Base-by-base conservation (phyloP, 64 coral and sea anemone species). In the Orbicella faveolata region DNA sequence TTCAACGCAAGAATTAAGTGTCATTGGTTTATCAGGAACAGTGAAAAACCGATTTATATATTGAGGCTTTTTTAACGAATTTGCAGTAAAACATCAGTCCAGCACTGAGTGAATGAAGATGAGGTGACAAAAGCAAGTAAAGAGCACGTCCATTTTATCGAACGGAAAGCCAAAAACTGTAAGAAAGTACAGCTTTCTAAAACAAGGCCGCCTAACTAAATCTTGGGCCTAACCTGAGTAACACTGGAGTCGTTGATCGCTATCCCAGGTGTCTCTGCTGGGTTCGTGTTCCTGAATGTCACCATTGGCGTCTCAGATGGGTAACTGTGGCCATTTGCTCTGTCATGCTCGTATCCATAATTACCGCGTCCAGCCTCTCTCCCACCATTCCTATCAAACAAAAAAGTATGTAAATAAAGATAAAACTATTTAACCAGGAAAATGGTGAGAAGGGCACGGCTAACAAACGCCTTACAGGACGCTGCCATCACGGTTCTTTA, bases 181-280 rank as follows among this genome's bases (percentile, higher is more conserved):
- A 68, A n/a, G 65, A 68, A 64, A 7, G 18, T 68, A 68, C 0
- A 19, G 64, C 64, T 68, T 4, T 68, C 55, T 59, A 16, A 68
- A 20, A 68, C 23, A 68, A n/a, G 3, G 9, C 62, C 13, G 20
- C 62, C 13, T 17, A 64, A 68, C 19, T 68, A 4, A 23, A n/a
- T 9, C 19, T 35, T 52, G 63, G 12, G 37, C 23, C 65, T 85
- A 25, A 85, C 82, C 82, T 85, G 36, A 48, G 79, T 81, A 1
- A 48, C 23, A 39, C 65, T 68, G 19, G 82, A 72, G n/a, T 85
- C 82, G 20, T 69, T 69, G 64, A 85, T 19, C 30, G 35, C 13
- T 37, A 85, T 85, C 23, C 82, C 82, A 23, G 63, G 82, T 18
- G 65, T 85, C 41, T 85, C 64, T 0, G 36, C 63, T 4, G 64